Evolutionary conservation across 2,888 invertebrate genomes (phyloP).

Genomic region (Amiota communis): DNA sequence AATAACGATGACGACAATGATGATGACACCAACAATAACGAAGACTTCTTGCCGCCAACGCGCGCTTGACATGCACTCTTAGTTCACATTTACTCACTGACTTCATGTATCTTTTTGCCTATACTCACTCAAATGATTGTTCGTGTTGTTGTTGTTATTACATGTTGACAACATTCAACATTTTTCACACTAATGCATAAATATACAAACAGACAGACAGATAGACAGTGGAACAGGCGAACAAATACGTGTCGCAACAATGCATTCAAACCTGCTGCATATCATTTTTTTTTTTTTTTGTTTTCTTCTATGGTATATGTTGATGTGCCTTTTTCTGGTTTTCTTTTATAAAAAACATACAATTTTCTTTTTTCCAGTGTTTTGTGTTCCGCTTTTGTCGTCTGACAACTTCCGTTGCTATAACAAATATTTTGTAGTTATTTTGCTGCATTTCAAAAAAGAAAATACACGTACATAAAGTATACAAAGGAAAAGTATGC

Average conservation of each 20-base stretch:
- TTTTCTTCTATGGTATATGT: neutral
- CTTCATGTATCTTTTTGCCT: neutral
- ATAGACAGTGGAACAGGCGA: neutral
- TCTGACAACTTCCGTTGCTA: conserved; percentile 57
- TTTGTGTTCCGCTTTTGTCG: conserved; percentile 3
- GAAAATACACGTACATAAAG: neutral
- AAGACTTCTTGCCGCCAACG: conserved; percentile 25
- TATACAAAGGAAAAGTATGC: conserved; percentile 14
- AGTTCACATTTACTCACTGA: neutral
- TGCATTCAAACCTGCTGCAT: conserved; percentile 13
- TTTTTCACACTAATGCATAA: conserved; percentile 28
- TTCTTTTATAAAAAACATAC: neutral
- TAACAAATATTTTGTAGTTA: neutral
- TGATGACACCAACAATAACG: neutral
- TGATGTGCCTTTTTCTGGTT: no score
- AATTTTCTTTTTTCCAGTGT: neutral
- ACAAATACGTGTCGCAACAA: conserved; percentile 18
- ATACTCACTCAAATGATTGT: neutral
- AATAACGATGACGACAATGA: neutral
- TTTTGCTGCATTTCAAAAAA: no score
- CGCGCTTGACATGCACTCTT: conserved; percentile 27
- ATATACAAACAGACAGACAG: conserved; percentile 13
- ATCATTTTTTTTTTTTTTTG: neutral
- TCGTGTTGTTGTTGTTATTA: neutral
- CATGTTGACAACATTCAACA: conserved; percentile 20